phyloP scores from a whole-genome alignment of 2,888 invertebrate species.

The Amphipoea lucens region DNA sequence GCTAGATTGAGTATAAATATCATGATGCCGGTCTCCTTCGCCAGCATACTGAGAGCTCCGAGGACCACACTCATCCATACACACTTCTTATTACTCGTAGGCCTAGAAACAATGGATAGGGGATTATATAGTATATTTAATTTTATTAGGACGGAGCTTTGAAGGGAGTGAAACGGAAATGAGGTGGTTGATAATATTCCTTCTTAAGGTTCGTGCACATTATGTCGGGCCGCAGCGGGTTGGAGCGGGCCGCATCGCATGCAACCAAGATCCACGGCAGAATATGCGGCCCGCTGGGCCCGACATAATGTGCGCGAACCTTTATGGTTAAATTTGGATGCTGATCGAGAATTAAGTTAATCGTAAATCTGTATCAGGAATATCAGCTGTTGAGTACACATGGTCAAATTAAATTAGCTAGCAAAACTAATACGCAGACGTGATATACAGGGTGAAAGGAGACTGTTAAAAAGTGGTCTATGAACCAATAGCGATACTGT shows the following conservation, averaged over 20 bases:
- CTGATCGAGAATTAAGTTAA: constrained; percentile 47
- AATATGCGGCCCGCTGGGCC: no score
- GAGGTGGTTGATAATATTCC: constrained; percentile 54
- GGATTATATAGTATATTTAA: constrained; percentile 58
- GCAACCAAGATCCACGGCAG: no score
- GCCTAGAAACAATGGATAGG: constrained; percentile 74
- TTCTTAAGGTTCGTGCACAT: constrained; percentile 23
- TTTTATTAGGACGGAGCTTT: constrained; percentile 49
- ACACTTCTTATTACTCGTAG: constrained; percentile 85
- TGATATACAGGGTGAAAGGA: no score
- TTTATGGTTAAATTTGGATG: constrained; percentile 34
- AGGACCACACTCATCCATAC: constrained; percentile 93
- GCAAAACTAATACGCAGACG: no score
- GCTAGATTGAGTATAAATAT: constrained; percentile 93
- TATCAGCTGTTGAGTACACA: not conserved
- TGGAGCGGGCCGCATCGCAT: no score
- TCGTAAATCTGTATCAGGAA: constrained; percentile 8
- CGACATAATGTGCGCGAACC: no score
- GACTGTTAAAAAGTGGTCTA: no score
- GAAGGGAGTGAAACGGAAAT: constrained; percentile 56
- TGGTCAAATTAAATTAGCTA: not conserved
- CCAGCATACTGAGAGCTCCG: constrained; percentile 95
- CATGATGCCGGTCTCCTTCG: constrained; percentile 96
- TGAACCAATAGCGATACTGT: no score
- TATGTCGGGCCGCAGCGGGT: no score